Percentiles rank a stretch among this genome's conserved stretches.
phyloP scores from a whole-genome alignment of 2,113 vertebrate genomes.

The Halcyon malimbica region DNA sequence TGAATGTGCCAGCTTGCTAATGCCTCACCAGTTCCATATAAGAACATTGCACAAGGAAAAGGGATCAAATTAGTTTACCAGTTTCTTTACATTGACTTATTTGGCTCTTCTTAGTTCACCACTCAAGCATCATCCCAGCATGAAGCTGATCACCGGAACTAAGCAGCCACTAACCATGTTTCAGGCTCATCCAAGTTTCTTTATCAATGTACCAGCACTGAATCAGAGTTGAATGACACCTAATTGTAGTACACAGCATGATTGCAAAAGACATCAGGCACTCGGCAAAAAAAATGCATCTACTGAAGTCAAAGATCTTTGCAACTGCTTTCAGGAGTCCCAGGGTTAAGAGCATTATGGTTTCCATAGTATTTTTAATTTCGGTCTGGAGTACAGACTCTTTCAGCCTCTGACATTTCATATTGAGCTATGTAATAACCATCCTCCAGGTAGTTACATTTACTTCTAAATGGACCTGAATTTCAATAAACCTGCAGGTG shows the following conservation, averaged over 20 bases:
- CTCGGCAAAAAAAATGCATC: background rate
- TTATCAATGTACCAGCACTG: conserved; percentile 4
- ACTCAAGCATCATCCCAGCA: background rate
- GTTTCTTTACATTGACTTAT: background rate
- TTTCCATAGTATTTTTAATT: background rate
- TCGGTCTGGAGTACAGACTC: background rate
- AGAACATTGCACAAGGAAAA: too few species aligned
- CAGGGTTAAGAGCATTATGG: background rate
- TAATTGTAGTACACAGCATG: background rate
- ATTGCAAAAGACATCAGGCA: background rate
- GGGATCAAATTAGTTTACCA: background rate
- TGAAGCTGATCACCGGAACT: background rate
- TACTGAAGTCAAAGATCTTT: background rate
- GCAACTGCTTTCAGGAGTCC: background rate
- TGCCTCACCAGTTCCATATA: background rate
- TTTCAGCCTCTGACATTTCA: conserved; percentile 11
- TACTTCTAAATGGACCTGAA: conserved; percentile 16
- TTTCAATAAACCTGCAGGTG: conserved; percentile 12
- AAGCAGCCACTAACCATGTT: background rate
- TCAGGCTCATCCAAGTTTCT: background rate
- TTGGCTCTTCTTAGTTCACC: background rate
- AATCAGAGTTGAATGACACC: conserved; percentile 9
- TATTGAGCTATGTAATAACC: background rate
- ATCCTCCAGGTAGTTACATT: background rate
- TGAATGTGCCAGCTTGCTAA: background rate